phyloP scores from a whole-genome alignment of 2,888 invertebrate genomes.

The Heterodera filipjevi region DNA sequence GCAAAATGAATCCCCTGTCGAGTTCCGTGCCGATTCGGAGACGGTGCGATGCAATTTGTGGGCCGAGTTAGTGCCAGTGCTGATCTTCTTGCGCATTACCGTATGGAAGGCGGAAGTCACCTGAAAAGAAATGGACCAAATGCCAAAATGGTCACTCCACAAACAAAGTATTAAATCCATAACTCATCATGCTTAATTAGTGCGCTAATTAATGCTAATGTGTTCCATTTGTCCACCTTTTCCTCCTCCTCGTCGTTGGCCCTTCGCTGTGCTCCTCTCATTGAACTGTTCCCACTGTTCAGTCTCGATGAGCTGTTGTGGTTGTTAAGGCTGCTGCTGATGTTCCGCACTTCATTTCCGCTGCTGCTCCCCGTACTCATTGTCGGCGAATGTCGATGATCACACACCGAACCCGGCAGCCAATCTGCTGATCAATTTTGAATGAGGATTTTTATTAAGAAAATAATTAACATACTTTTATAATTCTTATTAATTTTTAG shows the following conservation, averaged over 20 bases:
- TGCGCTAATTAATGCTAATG: neutral
- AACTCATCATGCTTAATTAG: too few relatives aligned
- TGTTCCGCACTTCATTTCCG: neutral
- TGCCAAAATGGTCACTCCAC: too few relatives aligned
- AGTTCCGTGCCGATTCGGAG: neutral
- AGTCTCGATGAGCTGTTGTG: neutral
- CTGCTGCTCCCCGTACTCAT: neutral
- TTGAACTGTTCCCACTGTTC: neutral
- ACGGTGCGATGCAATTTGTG: constrained; percentile 6
- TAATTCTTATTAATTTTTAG: neutral
- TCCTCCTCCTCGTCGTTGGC: neutral
- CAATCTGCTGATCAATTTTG: neutral
- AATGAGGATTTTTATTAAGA: too few relatives aligned
- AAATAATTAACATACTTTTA: too few relatives aligned
- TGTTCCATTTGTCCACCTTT: neutral
- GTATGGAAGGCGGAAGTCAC: constrained; percentile 22
- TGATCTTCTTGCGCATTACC: constrained; percentile 22
- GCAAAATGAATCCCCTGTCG: neutral
- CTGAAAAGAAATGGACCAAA: too few relatives aligned
- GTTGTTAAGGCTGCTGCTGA: neutral
- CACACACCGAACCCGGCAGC: neutral
- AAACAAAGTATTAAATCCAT: too few relatives aligned
- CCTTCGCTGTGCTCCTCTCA: neutral
- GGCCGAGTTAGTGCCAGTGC: neutral
- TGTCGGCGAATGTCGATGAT: constrained; percentile 5